Conservation (phyloP, 2,113 vertebrate species). For the Amphilophus citrinellus region DNA sequence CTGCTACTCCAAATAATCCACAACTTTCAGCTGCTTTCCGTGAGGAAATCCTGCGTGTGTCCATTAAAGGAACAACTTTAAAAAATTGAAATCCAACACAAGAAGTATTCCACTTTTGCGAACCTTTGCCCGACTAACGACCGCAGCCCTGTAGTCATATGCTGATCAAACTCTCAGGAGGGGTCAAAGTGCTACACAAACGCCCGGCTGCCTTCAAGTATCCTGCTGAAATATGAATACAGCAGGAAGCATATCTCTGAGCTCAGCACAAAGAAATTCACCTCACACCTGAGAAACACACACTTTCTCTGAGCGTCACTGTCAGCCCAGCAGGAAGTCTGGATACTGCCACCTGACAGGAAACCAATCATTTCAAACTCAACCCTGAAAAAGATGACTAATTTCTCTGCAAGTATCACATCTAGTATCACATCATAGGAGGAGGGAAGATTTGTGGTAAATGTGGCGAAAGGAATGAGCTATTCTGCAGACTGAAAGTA, state of each 20-base stretch:
- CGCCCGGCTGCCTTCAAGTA: conserved; percentile 23
- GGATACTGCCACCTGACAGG: conserved; percentile 24
- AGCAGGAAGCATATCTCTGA: conserved; percentile 19
- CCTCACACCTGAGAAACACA: conserved; percentile 28
- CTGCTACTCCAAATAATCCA: conserved; percentile 49
- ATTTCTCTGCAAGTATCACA: conserved; percentile 13
- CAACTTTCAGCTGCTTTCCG: conserved; percentile 10
- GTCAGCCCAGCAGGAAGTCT: conserved; percentile 38
- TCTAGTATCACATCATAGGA: conserved; percentile 5
- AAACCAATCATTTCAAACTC: conserved; percentile 24
- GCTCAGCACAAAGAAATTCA: conserved; percentile 37
- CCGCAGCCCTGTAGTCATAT: conserved; percentile 58
- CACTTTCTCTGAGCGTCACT: background rate
- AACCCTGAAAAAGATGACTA: conserved; percentile 24
- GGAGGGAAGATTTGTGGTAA: background rate
- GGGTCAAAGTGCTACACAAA: conserved; percentile 77
- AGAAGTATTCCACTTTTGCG: background rate
- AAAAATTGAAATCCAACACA: background rate
- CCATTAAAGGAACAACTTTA: background rate
- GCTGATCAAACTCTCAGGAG: conserved; percentile 55
- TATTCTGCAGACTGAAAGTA: background rate
- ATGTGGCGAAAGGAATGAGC: background rate
- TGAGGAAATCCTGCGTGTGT: conserved; percentile 10
- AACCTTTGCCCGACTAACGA: conserved; percentile 35
- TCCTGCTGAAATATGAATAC: conserved; percentile 17